Percentiles rank a stretch among this genome's conserved stretches.
Evolutionary conservation across 2,113 vertebrate genomes (phyloP).

Genomic region (Dipodomys merriami): DNA sequence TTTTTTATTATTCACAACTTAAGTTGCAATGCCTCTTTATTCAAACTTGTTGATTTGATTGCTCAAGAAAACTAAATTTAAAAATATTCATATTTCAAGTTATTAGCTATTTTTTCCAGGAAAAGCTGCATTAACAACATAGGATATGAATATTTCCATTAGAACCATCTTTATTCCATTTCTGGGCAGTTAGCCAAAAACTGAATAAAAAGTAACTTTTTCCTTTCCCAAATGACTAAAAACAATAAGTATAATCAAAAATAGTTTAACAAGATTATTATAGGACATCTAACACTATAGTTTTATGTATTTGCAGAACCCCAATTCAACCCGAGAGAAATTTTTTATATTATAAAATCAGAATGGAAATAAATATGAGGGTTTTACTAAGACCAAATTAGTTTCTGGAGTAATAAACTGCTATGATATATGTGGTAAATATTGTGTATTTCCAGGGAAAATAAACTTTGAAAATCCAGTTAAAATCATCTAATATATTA

Average conservation of each 20-base stretch:
- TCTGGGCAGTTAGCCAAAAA: constrained; percentile 67
- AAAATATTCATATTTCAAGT: constrained; percentile 78
- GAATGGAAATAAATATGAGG: constrained; percentile 38
- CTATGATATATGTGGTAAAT: neutral
- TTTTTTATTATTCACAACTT: constrained; percentile 61
- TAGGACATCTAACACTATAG: neutral
- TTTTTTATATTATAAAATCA: constrained; percentile 19
- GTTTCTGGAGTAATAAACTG: neutral
- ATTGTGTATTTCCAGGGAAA: neutral
- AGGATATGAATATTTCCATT: constrained; percentile 67
- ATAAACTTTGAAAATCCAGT: neutral
- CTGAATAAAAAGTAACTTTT: constrained; percentile 2
- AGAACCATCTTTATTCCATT: constrained; percentile 79
- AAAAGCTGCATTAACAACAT: constrained; percentile 70
- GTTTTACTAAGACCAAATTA: neutral
- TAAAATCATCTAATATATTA: neutral
- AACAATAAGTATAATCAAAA: neutral
- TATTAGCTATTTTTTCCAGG: constrained; percentile 66
- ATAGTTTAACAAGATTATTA: neutral
- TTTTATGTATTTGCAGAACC: neutral
- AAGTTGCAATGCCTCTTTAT: constrained; percentile 70
- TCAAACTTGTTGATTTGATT: constrained; percentile 74
- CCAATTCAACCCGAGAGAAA: neutral
- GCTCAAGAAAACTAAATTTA: constrained; percentile 67
- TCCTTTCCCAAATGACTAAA: neutral